These are phyloP conservation scores for Drosophila repletoides DNA, from an alignment of 1,140 invertebrate species.

Conservation along the genomic window DNA sequence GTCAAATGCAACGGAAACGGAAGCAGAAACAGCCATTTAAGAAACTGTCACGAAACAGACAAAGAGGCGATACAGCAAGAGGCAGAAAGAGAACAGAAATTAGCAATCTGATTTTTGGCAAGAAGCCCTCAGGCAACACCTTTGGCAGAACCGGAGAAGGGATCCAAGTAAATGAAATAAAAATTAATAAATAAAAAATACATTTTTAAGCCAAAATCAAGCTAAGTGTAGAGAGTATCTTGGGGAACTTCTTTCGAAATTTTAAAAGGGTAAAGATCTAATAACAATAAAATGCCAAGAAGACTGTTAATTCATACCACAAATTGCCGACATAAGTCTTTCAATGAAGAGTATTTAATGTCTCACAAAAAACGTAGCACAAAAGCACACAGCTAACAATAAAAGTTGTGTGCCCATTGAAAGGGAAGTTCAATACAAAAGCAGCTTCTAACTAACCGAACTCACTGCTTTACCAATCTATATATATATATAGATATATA, in stretches of 20 bases:
- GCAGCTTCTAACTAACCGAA: slow-evolving; percentile 43
- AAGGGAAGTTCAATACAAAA: not conserved
- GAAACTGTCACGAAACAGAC: slow-evolving; percentile 46
- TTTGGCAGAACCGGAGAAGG: too few relatives aligned
- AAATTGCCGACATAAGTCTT: too few relatives aligned
- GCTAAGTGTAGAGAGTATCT: too few relatives aligned
- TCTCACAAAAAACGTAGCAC: not conserved
- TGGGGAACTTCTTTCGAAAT: too few relatives aligned
- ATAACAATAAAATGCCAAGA: too few relatives aligned
- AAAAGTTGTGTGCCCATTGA: not conserved
- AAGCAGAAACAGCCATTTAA: slow-evolving; percentile 74
- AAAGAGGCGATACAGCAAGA: slow-evolving; percentile 1
- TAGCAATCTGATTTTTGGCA: slow-evolving; percentile 43
- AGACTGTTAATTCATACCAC: not conserved
- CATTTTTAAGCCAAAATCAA: too few relatives aligned
- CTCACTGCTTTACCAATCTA: slow-evolving; percentile 16
- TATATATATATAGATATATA: not conserved
- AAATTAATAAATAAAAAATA: not conserved
- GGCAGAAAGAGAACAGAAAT: not conserved
- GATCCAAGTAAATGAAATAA: too few relatives aligned
- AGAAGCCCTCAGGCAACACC: slow-evolving; percentile 2
- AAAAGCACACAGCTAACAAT: not conserved
- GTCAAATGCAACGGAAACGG: slow-evolving; percentile 69
- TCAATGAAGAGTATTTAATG: too few relatives aligned
- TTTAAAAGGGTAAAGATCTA: too few relatives aligned